Base-by-base conservation (phyloP, 2,888 invertebrate genomes). In the Agrotis ipsilon region DNA sequence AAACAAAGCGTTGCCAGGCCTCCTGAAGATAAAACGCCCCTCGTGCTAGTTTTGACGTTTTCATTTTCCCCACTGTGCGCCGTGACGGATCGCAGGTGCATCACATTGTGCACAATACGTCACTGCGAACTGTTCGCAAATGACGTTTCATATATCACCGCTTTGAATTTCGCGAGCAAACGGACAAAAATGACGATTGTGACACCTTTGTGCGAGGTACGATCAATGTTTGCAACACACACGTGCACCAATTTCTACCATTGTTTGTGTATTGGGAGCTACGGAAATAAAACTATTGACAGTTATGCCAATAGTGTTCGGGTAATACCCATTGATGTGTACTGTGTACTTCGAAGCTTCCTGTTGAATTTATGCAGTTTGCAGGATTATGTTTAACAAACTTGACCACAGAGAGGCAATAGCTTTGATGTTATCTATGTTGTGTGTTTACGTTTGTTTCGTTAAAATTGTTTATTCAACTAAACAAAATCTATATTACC, bases 61-160 rank as follows among this genome's bases (percentile, higher is more conserved):
- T 89, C 87, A 91, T 89, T 90, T 89, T 85, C 80, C 81, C 70
- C 59, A 55, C 66, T 72, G 72, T 65, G 72, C 69, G 66, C 70
- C 71, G 72, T 87, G 87, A 88, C 82, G 81, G 79, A 91, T 89
- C 87, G 68, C 91, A 91, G 90, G 90, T 91, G 91, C 90, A 89
- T 85, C 87, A 75, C 61, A 73, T 73, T 75, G 73, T 75, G 79
- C 76, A 73, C 82, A 86, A 85, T 86, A 81, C 79, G 83, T 87
- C 83, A 85, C 72, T 16, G 72, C 79, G 72, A 81, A 81, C 84
- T 83, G 84, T 80, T 82, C 83, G 75, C 86, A 87, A 86, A 86
- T 85, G 87, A 86, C 82, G 80, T 82, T 84, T 81, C 88, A 87
- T 88, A 86, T 82, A 85, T 90, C 87, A 86, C 82, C 69, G 80